Conservation (phyloP, 1,140 invertebrate genomes). For the Schlechtendalia chinensis region DNA sequence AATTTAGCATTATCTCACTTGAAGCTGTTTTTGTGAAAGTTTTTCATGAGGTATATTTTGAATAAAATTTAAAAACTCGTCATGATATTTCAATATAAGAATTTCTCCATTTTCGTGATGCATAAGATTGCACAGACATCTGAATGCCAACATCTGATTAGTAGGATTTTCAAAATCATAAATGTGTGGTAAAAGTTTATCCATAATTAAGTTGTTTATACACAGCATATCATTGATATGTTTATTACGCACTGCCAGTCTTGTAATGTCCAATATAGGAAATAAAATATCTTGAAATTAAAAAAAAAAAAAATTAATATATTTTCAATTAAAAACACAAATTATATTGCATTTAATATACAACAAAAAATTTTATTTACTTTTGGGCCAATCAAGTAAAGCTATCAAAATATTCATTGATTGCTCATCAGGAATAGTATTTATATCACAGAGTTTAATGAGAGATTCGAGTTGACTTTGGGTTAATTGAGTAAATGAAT, state of each 20-base stretch:
- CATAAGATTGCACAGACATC: slow-evolving; percentile 77
- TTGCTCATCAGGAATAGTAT: background rate
- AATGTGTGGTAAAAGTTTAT: slow-evolving; percentile 53
- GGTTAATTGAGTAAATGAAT: slow-evolving; percentile 50
- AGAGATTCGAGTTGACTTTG: slow-evolving; percentile 50
- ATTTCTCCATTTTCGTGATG: slow-evolving; percentile 64
- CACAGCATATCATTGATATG: slow-evolving; percentile 64
- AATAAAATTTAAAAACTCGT: slow-evolving; percentile 52
- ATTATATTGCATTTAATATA: background rate
- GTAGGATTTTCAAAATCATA: slow-evolving; percentile 61
- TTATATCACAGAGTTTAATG: slow-evolving; percentile 24
- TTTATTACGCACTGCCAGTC: slow-evolving; percentile 71
- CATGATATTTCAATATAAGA: slow-evolving; percentile 61
- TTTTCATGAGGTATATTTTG: slow-evolving; percentile 1
- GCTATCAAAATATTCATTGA: background rate
- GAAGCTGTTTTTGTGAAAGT: background rate
- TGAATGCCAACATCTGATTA: slow-evolving; percentile 75
- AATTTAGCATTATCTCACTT: background rate
- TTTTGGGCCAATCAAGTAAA: slow-evolving; percentile 68
- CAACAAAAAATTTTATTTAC: slow-evolving; percentile 1
- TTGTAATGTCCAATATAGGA: slow-evolving; percentile 80
- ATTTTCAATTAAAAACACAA: slow-evolving; percentile 20
- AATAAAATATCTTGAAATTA: slow-evolving; percentile 71
- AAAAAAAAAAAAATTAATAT: slow-evolving; percentile 42
- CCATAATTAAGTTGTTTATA: slow-evolving; percentile 53